Evolutionary conservation across 1,140 invertebrate species (phyloP), one percentile per base, ranked within the genome.

Genomic region (Cataglyphis hispanica): DNA sequence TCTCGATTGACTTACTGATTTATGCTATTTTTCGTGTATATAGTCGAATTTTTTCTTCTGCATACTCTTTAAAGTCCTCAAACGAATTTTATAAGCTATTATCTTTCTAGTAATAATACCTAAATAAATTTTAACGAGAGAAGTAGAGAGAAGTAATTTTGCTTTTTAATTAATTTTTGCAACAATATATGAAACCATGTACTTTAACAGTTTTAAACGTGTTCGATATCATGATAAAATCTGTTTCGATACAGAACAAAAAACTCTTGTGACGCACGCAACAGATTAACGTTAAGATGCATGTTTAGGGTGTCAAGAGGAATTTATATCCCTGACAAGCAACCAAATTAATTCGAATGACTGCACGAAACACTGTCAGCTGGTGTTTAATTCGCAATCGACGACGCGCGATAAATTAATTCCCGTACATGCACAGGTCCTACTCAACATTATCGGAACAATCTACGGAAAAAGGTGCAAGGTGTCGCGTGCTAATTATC

Each of bases 291-390:
- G 8, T 11, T 22, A 22, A 78, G 40, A 78, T 67, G 46, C 27
- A n/a, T 22, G n/a, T n/a, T 53, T 43, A 43, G 58, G 8, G n/a
- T 46, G 19, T 25, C 13, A 31, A 37, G 13, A n/a, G 67, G 61
- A 61, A 83, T 58, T 72, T 43, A 53, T 74, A 60, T 6, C n/a
- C 67, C 22, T 69, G 67, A 83, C 53, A 61, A 60, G 78, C 13
- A 19, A 27, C 25, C 67, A 60, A 83, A 83, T 83, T 83, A 83
- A 83, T 83, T 83, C n/a, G 67, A 25, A 83, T 74, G 78, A 61
- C 78, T 46, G 4, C 60, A 72, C 66, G 37, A 31, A 53, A 37
- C 25, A 56, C 78, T 81, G 66, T 83, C 78, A 74, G 67, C 78
- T 74, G 78, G 67, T 72, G 40, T 60, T 83, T 83, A 83, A 72